A percentile compares a stretch with the other conserved stretches of the same genome.
Evolutionary conservation across 2,888 invertebrate species (phyloP).

Genomic region (Limulus polyphemus): DNA sequence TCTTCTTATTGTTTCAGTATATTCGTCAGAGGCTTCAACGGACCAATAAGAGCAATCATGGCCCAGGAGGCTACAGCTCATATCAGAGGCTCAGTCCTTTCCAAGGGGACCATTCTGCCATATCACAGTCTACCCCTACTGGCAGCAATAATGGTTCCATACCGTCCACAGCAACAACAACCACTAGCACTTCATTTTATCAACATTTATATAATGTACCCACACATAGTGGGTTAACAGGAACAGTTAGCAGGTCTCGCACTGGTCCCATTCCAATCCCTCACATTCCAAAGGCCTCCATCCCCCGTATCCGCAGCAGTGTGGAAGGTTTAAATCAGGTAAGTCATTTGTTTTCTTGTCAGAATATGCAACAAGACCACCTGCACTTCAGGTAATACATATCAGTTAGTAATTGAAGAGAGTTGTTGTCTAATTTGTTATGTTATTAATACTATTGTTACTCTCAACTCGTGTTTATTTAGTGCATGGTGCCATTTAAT

Average conservation of each 20-base stretch:
- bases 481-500: too few relatives aligned
- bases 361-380: too few relatives aligned
- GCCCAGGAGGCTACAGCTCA: slow-evolving; percentile 3
- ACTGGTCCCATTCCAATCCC: slow-evolving; percentile 41
- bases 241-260: not conserved
- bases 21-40: slow-evolving; percentile 33
- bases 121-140: slow-evolving; percentile 19
- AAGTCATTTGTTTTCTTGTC: slow-evolving; percentile 3
- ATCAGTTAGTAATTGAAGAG: too few relatives aligned
- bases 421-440: too few relatives aligned
- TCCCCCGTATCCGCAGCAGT: slow-evolving; percentile 61
- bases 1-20: slow-evolving; percentile 17
- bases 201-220: not conserved
- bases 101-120: slow-evolving; percentile 45
- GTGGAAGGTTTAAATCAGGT: slow-evolving; percentile 74
- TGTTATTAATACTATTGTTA: too few relatives aligned
- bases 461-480: too few relatives aligned
- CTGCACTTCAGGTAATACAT: too few relatives aligned
- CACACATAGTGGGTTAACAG: slow-evolving; percentile 3
- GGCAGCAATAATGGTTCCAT: slow-evolving; percentile 1
- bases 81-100: slow-evolving; percentile 39
- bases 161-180: slow-evolving; percentile 8
- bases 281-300: slow-evolving; percentile 47
- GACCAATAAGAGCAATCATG: slow-evolving; percentile 31
- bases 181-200: slow-evolving; percentile 7